A percentile compares a stretch with the other conserved stretches of the same genome.
Conservation (phyloP, 2,797 vertebrate genomes). For the Nannoperca australis region DNA sequence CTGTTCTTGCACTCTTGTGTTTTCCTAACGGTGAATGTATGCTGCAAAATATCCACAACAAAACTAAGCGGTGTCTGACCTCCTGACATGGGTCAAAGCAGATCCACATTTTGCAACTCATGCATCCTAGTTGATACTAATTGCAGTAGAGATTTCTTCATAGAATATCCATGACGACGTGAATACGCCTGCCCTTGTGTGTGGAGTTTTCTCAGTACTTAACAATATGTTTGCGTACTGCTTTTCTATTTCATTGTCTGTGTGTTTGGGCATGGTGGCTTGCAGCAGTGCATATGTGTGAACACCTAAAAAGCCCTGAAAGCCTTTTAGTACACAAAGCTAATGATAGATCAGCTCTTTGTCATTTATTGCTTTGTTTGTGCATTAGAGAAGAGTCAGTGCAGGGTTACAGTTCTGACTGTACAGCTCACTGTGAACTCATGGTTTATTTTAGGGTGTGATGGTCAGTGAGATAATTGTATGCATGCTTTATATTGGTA, state of each 20-base stretch:
- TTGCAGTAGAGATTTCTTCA: background rate
- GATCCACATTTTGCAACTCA: conserved; percentile 5
- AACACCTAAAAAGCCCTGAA: conserved; percentile 13
- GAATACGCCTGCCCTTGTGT: background rate
- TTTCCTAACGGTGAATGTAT: background rate
- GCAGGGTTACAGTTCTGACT: background rate
- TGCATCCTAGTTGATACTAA: background rate
- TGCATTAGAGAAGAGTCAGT: conserved; percentile 6
- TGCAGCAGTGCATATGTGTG: background rate
- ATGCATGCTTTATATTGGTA: background rate
- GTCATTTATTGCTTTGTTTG: background rate
- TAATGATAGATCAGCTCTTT: background rate
- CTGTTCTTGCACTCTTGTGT: background rate
- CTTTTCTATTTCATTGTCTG: conserved; percentile 42
- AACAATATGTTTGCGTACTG: conserved; percentile 45
- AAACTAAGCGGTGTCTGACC: background rate
- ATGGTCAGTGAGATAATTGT: background rate
- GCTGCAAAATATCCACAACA: background rate
- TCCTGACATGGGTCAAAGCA: background rate
- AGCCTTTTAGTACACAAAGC: conserved; percentile 20
- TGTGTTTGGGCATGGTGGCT: conserved; percentile 36
- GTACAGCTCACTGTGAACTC: background rate
- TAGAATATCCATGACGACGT: background rate
- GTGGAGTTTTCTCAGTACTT: conserved; percentile 34
- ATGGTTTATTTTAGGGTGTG: background rate